Conservation (phyloP, 1,140 invertebrate species). For the Chlorops oryzae region DNA sequence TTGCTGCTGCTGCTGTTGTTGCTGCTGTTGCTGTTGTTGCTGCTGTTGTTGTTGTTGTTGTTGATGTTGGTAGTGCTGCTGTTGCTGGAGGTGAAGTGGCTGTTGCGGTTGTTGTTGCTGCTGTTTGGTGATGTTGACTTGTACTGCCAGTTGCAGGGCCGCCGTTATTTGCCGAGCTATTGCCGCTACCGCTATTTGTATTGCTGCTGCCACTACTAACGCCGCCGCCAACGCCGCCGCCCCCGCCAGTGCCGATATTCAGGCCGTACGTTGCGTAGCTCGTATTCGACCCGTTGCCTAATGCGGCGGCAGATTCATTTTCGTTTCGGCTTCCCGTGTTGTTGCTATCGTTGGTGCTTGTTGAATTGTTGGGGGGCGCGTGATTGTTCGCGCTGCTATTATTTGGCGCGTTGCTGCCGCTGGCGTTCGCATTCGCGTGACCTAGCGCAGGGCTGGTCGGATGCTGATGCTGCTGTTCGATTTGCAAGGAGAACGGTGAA, state of each 20-base stretch:
- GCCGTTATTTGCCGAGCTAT: neutral
- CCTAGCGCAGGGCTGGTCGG: conserved; percentile 54
- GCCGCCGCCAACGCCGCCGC: conserved; percentile 5
- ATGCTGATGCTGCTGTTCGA: conserved; percentile 61
- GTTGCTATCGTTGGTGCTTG: conserved; percentile 19
- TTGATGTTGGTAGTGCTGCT: conserved; percentile 21
- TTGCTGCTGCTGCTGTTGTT: conserved; percentile 32
- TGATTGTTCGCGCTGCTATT: too few relatives aligned
- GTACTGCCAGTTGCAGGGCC: conserved; percentile 3
- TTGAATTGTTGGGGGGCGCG: conserved; percentile 13
- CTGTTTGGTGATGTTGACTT: conserved; percentile 10
- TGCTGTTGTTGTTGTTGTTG: conserved; percentile 21
- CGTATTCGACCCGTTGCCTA: too few relatives aligned
- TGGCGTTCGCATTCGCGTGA: conserved; percentile 65
- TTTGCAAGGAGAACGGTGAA: conserved; percentile 71
- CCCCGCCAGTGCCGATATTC: conserved; percentile 3
- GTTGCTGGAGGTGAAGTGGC: conserved; percentile 27
- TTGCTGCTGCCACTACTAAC: neutral
- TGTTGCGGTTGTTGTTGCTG: conserved; percentile 34
- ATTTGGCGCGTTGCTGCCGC: conserved; percentile 50
- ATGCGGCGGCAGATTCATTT: conserved; percentile 1
- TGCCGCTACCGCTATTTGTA: too few relatives aligned
- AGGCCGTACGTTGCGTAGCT: too few relatives aligned
- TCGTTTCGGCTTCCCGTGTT: too few relatives aligned
- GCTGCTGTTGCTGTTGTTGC: conserved; percentile 29